Conservation (phyloP, 2,797 vertebrate species). For the Echeneis naucrates region DNA sequence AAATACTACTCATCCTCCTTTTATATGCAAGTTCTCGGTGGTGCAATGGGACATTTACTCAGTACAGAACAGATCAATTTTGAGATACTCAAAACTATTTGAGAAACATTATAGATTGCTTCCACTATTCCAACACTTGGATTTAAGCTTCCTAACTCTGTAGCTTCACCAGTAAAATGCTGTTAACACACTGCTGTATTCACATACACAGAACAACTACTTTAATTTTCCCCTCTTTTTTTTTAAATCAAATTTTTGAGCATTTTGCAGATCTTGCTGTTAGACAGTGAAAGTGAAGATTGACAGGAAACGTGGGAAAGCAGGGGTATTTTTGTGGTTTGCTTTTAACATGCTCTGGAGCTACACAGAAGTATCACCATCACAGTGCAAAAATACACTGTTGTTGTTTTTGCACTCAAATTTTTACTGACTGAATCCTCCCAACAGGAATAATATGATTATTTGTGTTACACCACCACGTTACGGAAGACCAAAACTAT, state of each 20-base stretch:
- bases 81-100: neutral
- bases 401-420: neutral
- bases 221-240: too few species aligned
- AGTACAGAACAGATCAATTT: too few species aligned
- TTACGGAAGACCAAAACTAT: too few species aligned
- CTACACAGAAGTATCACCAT: too few species aligned
- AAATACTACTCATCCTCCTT: neutral
- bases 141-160: neutral
- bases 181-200: neutral
- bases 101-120: neutral
- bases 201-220: neutral
- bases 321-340: neutral
- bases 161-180: neutral
- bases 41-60: neutral
- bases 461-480: too few species aligned
- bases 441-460: too few species aligned
- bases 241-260: neutral
- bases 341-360: too few species aligned
- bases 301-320: too few species aligned
- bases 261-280: neutral
- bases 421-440: too few species aligned
- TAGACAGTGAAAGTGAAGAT: neutral
- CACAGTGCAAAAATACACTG: neutral
- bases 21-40: neutral
- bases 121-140: neutral